A percentile compares a stretch with the other conserved stretches of the same genome.
Evolutionary conservation across 2,113 vertebrate species (phyloP).

Genomic region (Trematocara unimaculatum): DNA sequence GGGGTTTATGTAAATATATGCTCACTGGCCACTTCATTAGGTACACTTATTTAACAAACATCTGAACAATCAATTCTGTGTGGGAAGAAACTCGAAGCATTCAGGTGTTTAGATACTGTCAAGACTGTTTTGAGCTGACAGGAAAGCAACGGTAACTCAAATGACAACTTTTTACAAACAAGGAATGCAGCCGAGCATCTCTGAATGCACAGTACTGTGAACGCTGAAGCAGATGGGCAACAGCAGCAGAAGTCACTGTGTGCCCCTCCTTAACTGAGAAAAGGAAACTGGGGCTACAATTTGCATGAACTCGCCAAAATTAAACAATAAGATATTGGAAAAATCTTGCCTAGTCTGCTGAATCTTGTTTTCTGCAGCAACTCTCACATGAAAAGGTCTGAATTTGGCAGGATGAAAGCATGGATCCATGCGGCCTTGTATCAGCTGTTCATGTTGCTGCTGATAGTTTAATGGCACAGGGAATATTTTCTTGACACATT

Average conservation of each 20-base stretch:
- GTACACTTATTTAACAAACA: neutral
- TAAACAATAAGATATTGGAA: neutral
- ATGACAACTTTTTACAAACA: neutral
- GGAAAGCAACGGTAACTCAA: neutral
- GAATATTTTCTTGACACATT: neutral
- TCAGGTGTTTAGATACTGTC: neutral
- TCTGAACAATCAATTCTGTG: neutral
- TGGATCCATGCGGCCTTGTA: neutral
- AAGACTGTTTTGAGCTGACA: neutral
- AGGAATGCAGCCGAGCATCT: neutral
- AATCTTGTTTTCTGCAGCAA: neutral
- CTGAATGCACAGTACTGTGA: neutral
- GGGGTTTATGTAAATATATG: neutral
- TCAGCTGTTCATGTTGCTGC: neutral
- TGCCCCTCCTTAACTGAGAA: neutral
- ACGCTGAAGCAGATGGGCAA: neutral
- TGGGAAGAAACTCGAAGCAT: neutral
- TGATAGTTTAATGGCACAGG: neutral
- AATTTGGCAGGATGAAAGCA: neutral
- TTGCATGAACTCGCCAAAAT: neutral
- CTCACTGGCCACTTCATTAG: neutral
- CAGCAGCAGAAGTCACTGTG: neutral
- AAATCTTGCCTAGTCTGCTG: neutral
- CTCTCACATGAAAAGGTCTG: neutral
- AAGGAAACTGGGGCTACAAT: neutral